These are phyloP conservation scores for Sander lucioperca DNA, from an alignment of 2,113 vertebrate species.

Conservation along the genomic window DNA sequence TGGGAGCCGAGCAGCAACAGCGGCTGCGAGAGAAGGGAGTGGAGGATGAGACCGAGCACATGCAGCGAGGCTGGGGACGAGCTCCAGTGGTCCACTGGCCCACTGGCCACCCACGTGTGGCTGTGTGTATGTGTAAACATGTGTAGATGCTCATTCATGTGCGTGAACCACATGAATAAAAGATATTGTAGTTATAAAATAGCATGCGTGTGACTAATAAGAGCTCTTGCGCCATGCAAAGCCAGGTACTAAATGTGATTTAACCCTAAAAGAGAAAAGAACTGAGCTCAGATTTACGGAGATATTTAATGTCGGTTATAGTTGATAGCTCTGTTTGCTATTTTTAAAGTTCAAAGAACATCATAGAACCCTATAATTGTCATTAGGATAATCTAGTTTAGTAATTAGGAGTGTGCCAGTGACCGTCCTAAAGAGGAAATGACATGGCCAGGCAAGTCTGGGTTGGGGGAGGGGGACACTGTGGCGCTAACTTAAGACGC, in stretches of 20 bases:
- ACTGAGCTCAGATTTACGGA: background rate
- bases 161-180: conserved; percentile 45
- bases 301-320: background rate
- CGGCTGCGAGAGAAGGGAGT: conserved; percentile 64
- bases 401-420: conserved; percentile 72
- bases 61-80: conserved; percentile 55
- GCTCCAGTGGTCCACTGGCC: conserved; percentile 49
- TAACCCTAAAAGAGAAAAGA: background rate
- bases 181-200: conserved; percentile 13
- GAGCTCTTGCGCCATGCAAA: background rate
- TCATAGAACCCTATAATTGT: conserved; percentile 53
- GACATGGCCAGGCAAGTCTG: conserved; percentile 58
- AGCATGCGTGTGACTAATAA: background rate
- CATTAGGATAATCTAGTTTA: conserved; percentile 78
- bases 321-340: conserved; percentile 27
- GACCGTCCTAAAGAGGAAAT: conserved; percentile 76
- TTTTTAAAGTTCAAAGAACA: conserved; percentile 71
- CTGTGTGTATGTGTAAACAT: conserved; percentile 45
- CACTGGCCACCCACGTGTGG: conserved; percentile 72
- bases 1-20: conserved; percentile 62
- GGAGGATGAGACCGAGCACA: conserved; percentile 62
- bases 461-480: conserved; percentile 44
- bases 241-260: conserved; percentile 3
- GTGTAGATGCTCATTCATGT: conserved; percentile 60
- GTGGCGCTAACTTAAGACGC: conserved; percentile 64